Percentiles rank a stretch among this genome's conserved stretches.
Evolutionary conservation across 2,113 vertebrate genomes (phyloP).

Genomic region (Clupea harengus): DNA sequence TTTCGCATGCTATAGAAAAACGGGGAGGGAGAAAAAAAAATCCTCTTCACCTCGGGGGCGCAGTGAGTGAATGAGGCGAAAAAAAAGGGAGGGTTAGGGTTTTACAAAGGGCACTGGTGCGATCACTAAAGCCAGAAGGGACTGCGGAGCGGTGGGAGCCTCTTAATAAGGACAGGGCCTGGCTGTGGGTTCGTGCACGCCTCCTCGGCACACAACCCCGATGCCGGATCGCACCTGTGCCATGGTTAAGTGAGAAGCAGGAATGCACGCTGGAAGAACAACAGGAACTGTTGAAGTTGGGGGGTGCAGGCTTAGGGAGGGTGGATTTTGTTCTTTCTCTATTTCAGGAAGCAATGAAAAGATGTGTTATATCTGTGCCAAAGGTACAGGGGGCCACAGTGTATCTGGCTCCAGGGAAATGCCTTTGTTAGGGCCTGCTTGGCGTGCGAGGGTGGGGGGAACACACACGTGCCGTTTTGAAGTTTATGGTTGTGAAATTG

Average conservation of each 20-base stretch:
- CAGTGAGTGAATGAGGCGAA: constrained; percentile 64
- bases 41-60: constrained; percentile 60
- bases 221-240: constrained; percentile 68
- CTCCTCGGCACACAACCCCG: constrained; percentile 45
- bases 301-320: constrained; percentile 1
- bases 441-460: background rate
- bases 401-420: background rate
- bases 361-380: constrained; percentile 16
- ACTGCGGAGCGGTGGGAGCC: constrained; percentile 35
- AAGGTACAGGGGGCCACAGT: background rate
- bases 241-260: constrained; percentile 69
- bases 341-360: constrained; percentile 3
- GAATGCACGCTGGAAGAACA: constrained; percentile 63
- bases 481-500: background rate
- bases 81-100: constrained; percentile 30
- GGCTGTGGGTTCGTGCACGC: constrained; percentile 55
- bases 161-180: constrained; percentile 64
- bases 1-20: constrained; percentile 57
- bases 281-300: constrained; percentile 40
- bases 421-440: background rate
- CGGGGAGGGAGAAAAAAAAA: constrained; percentile 51
- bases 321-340: background rate
- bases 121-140: constrained; percentile 52
- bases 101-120: constrained; percentile 64
- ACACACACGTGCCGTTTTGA: background rate